Percentiles rank a stretch among this genome's conserved stretches.
Conservation (phyloP, 1,140 invertebrate genomes). For the Meloidogyne hapla region DNA sequence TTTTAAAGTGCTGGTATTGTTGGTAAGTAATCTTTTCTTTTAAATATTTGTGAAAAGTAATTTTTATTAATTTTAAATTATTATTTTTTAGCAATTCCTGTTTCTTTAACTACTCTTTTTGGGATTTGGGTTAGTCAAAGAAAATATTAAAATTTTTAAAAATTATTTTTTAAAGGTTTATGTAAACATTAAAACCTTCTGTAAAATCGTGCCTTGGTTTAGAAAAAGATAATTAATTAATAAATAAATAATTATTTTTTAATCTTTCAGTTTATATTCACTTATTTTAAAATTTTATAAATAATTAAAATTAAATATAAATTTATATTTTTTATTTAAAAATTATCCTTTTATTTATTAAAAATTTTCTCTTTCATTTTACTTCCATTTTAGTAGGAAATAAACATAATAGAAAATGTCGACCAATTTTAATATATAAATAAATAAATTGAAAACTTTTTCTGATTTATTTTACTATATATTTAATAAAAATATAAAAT, state of each 20-base stretch:
- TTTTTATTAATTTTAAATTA: neutral
- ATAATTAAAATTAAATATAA: too few relatives aligned
- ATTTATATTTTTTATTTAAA: too few relatives aligned
- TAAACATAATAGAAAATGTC: too few relatives aligned
- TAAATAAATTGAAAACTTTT: too few relatives aligned
- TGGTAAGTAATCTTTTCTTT: neutral
- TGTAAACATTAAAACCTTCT: constrained; percentile 45
- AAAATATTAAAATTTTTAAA: neutral
- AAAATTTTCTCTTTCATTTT: too few relatives aligned
- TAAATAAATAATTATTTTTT: neutral
- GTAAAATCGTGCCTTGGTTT: constrained; percentile 42
- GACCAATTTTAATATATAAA: too few relatives aligned
- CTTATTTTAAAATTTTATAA: neutral
- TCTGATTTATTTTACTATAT: too few relatives aligned
- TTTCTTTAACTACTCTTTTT: constrained; percentile 46
- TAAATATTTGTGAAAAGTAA: neutral
- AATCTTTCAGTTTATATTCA: neutral
- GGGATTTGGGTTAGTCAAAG: constrained; percentile 42
- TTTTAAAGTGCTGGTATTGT: constrained; percentile 25
- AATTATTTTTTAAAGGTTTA: constrained; percentile 29
- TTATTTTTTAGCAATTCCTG: constrained; percentile 35
- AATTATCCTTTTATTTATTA: too few relatives aligned
- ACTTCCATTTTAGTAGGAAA: too few relatives aligned
- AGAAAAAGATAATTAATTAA: constrained; percentile 29
- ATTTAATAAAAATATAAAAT: too few relatives aligned